Percentiles rank a stretch among this genome's conserved stretches.
Conservation (phyloP, 2,113 vertebrate species). For the Limnothrissa miodon region DNA sequence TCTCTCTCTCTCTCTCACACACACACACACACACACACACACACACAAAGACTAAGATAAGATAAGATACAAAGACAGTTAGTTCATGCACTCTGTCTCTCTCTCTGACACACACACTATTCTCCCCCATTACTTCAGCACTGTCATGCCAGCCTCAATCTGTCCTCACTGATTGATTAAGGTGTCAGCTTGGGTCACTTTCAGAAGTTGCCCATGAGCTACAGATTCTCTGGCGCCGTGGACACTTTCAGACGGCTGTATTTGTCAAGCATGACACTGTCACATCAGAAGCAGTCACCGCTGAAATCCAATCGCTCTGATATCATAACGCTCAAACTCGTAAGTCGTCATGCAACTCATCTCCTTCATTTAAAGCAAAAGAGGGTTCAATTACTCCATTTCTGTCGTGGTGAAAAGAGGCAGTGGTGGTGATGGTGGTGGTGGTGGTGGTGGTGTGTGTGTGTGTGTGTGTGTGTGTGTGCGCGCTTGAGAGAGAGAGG, state of each 20-base stretch:
- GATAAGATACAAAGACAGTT: neutral
- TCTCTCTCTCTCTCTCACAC: too few relatives aligned
- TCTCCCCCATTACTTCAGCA: neutral
- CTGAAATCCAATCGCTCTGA: neutral
- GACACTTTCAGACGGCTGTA: neutral
- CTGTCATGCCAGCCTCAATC: constrained; percentile 12
- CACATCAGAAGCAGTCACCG: neutral
- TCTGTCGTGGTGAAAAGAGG: neutral
- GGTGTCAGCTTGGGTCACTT: neutral
- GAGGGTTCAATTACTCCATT: constrained; percentile 1
- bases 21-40: neutral
- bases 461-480: constrained; percentile 6
- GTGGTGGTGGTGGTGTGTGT: neutral
- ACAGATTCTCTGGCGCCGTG: neutral
- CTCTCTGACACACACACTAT: neutral
- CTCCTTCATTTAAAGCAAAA: neutral
- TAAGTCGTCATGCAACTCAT: neutral
- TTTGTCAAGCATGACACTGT: neutral
- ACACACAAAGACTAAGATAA: constrained; percentile 8
- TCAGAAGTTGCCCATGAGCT: neutral
- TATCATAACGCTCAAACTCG: neutral
- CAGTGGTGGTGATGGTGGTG: neutral
- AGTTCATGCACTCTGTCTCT: neutral
- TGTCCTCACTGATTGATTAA: constrained; percentile 4
- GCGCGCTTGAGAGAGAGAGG: neutral